These are phyloP conservation scores for Adelges cooleyi DNA, from an alignment of 1,140 invertebrate genomes.

Conservation along the genomic window DNA sequence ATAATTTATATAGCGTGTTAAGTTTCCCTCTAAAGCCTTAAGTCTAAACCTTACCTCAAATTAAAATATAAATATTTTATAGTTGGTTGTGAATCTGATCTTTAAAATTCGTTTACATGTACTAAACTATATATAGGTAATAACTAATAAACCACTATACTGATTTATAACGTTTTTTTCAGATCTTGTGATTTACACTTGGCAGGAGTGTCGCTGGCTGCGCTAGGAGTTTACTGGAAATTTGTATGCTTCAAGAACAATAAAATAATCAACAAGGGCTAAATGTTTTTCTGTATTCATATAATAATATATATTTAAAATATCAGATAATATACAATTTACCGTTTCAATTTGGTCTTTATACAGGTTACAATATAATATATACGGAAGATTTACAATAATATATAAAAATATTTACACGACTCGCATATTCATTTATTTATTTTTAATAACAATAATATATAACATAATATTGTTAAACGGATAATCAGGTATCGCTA, in stretches of 20 bases:
- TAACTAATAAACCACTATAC: too few relatives aligned
- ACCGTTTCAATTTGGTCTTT: neutral
- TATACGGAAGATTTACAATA: conserved; percentile 11
- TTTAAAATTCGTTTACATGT: neutral
- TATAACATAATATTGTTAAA: too few relatives aligned
- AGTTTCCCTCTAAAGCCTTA: too few relatives aligned
- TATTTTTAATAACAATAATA: too few relatives aligned
- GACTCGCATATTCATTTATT: neutral
- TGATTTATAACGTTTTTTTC: too few relatives aligned
- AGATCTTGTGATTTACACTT: conserved; percentile 7
- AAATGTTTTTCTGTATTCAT: neutral
- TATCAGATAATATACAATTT: neutral
- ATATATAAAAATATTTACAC: conserved; percentile 23
- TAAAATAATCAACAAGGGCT: neutral
- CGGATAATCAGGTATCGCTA: too few relatives aligned
- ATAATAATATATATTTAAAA: conserved; percentile 8
- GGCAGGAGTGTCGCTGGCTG: neutral
- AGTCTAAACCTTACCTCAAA: too few relatives aligned
- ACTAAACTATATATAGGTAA: too few relatives aligned
- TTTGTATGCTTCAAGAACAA: conserved; percentile 3
- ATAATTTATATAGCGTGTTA: too few relatives aligned
- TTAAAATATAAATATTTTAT: too few relatives aligned
- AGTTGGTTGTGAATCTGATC: neutral
- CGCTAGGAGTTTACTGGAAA: conserved; percentile 17
- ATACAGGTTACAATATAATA: conserved; percentile 3